Conservation (phyloP, 2,113 vertebrate genomes). For the Todiramphus saurophagus region DNA sequence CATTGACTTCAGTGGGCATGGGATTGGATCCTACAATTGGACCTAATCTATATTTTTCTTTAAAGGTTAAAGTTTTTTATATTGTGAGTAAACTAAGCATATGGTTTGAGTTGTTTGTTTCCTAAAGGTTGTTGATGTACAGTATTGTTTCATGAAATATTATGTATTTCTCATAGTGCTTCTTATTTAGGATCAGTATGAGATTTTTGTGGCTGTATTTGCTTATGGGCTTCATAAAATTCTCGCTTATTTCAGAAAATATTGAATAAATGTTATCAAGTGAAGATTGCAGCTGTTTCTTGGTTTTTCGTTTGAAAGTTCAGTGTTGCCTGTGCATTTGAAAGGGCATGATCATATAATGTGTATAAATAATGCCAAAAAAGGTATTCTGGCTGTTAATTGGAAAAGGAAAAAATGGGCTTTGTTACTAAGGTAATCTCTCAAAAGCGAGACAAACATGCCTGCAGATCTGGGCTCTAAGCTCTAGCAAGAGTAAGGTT, state of each 20-base stretch:
- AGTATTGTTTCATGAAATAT: slow-evolving; percentile 62
- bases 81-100: slow-evolving; percentile 74
- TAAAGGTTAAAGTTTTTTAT: slow-evolving; percentile 72
- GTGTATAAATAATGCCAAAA: neutral
- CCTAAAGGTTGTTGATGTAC: slow-evolving; percentile 70
- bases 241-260: slow-evolving; percentile 79
- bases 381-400: neutral
- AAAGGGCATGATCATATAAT: neutral
- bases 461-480: neutral
- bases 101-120: slow-evolving; percentile 65
- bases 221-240: slow-evolving; percentile 76
- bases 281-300: slow-evolving; percentile 59
- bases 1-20: slow-evolving; percentile 43
- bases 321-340: neutral
- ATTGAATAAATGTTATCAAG: slow-evolving; percentile 84
- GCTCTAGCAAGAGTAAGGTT: neutral
- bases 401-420: neutral
- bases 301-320: slow-evolving; percentile 22
- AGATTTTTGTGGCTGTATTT: slow-evolving; percentile 76
- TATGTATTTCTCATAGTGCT: slow-evolving; percentile 76
- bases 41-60: slow-evolving; percentile 73
- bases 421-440: neutral
- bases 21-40: slow-evolving; percentile 56
- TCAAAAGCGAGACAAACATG: neutral
- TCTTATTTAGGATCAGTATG: slow-evolving; percentile 76